Evolutionary conservation across 1,140 invertebrate genomes (phyloP).

Genomic region (Wasmannia auropunctata): DNA sequence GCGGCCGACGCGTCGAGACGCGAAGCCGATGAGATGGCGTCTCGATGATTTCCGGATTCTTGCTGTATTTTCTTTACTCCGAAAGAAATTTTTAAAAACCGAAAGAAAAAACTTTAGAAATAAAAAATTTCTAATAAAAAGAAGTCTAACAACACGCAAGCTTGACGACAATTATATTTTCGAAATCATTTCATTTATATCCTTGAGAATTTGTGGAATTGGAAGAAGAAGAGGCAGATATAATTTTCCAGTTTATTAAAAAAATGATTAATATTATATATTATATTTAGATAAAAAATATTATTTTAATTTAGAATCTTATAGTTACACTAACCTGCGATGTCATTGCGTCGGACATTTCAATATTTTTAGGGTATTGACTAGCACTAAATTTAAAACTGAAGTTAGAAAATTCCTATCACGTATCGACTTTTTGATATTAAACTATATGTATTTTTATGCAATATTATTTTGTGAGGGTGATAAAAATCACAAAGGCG

Average conservation of each 20-base stretch:
- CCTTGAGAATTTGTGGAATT: neutral
- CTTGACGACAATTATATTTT: neutral
- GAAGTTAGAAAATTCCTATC: too few species aligned
- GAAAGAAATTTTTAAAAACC: neutral
- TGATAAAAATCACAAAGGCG: too few species aligned
- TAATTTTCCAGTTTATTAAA: neutral
- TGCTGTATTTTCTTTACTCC: neutral
- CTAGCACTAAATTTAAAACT: too few species aligned
- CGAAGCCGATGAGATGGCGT: neutral
- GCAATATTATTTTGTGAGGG: too few species aligned
- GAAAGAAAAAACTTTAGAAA: neutral
- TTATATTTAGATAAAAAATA: neutral
- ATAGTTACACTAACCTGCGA: too few species aligned
- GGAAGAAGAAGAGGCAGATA: neutral
- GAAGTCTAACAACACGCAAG: neutral
- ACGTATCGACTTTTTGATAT: too few species aligned
- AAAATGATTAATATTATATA: neutral
- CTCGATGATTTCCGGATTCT: slow-evolving; percentile 48
- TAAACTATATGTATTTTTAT: too few species aligned
- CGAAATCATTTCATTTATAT: neutral
- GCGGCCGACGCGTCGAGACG: slow-evolving; percentile 56
- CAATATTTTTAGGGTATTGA: too few species aligned
- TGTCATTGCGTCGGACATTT: too few species aligned
- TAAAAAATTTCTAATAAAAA: neutral
- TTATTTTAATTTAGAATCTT: neutral